phyloP scores from a whole-genome alignment of 2,888 invertebrate species.

The Cephus nigrinus region DNA sequence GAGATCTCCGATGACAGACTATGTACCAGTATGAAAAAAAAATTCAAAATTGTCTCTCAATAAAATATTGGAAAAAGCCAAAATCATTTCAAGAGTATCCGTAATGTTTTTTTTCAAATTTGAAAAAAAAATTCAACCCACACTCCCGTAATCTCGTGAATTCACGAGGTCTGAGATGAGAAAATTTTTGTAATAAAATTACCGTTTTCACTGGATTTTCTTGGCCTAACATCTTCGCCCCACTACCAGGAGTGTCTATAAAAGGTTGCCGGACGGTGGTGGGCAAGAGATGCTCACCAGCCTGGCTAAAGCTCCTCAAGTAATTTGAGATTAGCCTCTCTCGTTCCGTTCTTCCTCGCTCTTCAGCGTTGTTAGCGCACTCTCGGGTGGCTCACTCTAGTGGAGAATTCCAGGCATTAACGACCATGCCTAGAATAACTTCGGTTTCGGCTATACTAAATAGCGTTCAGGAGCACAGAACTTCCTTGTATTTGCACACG shows the following conservation, averaged over 20 bases:
- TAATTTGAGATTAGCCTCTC: constrained; percentile 65
- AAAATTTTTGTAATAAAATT: constrained; percentile 13
- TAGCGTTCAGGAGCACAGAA: constrained; percentile 9
- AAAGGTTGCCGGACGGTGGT: constrained; percentile 62
- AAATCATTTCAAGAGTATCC: too few species aligned
- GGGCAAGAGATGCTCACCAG: constrained; percentile 55
- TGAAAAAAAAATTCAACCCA: too few species aligned
- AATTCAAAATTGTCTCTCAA: too few species aligned
- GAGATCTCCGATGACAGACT: too few species aligned
- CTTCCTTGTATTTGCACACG: constrained; percentile 17
- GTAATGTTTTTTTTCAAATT: too few species aligned
- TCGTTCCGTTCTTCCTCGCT: constrained; percentile 37
- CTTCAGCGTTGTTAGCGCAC: constrained; percentile 18
- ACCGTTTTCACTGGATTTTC: constrained; percentile 52
- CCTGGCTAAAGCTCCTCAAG: constrained; percentile 55
- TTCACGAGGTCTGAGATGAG: neutral
- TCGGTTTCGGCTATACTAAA: constrained; percentile 18
- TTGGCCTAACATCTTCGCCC: constrained; percentile 49
- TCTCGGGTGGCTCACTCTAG: constrained; percentile 51
- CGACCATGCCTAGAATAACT: constrained; percentile 48
- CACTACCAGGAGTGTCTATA: constrained; percentile 63
- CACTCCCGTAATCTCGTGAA: too few species aligned
- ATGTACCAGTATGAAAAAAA: too few species aligned
- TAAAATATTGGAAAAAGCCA: too few species aligned
- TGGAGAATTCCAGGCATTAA: constrained; percentile 55